These are phyloP conservation scores for Xiphophorus maculatus DNA, from an alignment of 2,113 vertebrate species.

Conservation along the genomic window DNA sequence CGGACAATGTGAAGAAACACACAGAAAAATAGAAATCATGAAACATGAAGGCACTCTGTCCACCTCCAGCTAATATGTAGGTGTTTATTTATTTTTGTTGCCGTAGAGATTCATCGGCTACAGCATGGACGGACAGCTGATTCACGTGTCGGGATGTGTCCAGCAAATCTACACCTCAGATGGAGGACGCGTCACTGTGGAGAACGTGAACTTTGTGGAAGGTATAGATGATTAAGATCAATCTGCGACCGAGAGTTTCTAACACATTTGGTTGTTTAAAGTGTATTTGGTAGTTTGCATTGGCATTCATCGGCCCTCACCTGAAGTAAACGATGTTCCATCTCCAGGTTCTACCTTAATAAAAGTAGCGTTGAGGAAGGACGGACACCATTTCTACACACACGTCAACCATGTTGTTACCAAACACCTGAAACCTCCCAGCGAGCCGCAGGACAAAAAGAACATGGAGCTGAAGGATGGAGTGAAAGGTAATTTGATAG, in stretches of 20 bases:
- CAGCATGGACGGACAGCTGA: slow-evolving; percentile 82
- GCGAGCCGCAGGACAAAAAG: slow-evolving; percentile 41
- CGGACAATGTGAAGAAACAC: slow-evolving; percentile 27
- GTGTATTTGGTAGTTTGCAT: no score
- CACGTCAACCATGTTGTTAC: slow-evolving; percentile 72
- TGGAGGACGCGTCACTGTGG: slow-evolving; percentile 89
- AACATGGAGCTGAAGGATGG: slow-evolving; percentile 10
- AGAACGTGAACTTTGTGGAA: slow-evolving; percentile 84
- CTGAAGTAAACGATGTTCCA: neutral
- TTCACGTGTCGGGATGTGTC: slow-evolving; percentile 82
- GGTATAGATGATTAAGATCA: slow-evolving; percentile 73
- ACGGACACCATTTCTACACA: slow-evolving; percentile 88
- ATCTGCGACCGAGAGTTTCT: neutral
- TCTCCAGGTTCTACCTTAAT: slow-evolving; percentile 82
- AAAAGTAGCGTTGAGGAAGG: slow-evolving; percentile 87
- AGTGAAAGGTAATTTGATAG: slow-evolving; percentile 20
- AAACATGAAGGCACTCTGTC: neutral
- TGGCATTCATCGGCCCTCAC: neutral
- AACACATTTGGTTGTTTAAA: no score
- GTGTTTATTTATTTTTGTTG: slow-evolving; percentile 4
- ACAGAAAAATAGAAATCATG: neutral
- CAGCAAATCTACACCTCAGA: slow-evolving; percentile 87
- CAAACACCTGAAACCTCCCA: neutral
- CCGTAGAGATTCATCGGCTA: slow-evolving; percentile 85
- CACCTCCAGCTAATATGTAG: neutral